Evolutionary conservation across 2,888 invertebrate genomes (phyloP), one percentile per base, ranked within the genome.

Genomic region (Andrena praecox): DNA sequence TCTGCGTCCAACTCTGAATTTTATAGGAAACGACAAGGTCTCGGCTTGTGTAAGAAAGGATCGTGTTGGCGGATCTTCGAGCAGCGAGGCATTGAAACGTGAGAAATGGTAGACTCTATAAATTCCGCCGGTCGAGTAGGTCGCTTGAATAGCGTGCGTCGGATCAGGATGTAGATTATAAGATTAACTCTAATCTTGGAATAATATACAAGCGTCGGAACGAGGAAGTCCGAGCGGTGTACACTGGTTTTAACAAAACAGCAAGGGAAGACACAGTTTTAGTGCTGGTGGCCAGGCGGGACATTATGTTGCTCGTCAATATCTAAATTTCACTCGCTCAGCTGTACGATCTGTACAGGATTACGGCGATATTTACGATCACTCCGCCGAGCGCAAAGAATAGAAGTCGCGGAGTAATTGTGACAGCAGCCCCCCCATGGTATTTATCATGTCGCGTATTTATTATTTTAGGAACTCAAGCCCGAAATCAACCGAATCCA

Each of bases 131-230:
- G 71, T 66, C 12, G 82, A 77, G 79, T 77, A 77, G 80, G 78
- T 78, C 76, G 73, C 71, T 70, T 42, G 78, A 78, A 76, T 68
- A 85, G 64, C 71, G 76, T 70, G 75, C 66, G 74, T 73, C 76
- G 84, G 86, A 87, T 87, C 86, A 86, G 77, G 52, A 24, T 80
- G 80, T 75, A 82, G 87, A 87, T 87, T 87, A 87, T 82, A 82
- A 77, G 87, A 87, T 87, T 87, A 88, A 76, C 78, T 83, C 72
- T 88, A 85, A 88, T 88, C 88, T 88, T 86, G 84, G 84, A 87
- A 88, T 87, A 88, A 88, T 86, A 88, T 82, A 85, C 86, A 87
- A 73, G 86, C 82, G 63, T 67, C 76, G 66, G 71, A 75, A 77
- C 64, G 67, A 67, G 69, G 80, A 75, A 68, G 73, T 71, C 73